Percentiles rank a stretch among this genome's conserved stretches.
Conservation (phyloP, 2,888 invertebrate species). For the Nomada fabriciana region DNA sequence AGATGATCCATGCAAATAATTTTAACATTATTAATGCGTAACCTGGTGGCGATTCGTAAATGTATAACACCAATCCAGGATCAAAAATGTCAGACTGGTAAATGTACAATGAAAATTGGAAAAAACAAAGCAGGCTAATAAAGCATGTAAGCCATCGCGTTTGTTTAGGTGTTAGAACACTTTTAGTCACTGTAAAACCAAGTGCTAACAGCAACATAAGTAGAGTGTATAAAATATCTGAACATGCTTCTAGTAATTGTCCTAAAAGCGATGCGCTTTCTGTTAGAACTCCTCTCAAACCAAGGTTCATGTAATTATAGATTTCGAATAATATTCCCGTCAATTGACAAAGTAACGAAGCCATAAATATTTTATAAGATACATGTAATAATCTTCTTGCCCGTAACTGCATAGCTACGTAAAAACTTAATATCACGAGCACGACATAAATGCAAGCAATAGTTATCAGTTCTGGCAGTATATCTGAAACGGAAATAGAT, state of each 20-base stretch:
- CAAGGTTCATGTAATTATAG: constrained; percentile 91
- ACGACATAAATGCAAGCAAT: constrained; percentile 91
- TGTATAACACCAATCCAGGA: constrained; percentile 94
- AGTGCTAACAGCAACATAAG: constrained; percentile 93
- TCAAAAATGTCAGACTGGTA: constrained; percentile 95
- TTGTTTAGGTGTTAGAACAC: constrained; percentile 89
- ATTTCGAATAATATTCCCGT: constrained; percentile 89
- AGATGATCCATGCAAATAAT: constrained; percentile 93
- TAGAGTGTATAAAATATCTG: constrained; percentile 91
- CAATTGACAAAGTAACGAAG: constrained; percentile 90
- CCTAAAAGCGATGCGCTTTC: constrained; percentile 85
- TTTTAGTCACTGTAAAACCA: constrained; percentile 96
- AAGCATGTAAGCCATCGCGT: constrained; percentile 92
- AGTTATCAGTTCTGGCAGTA: constrained; percentile 92
- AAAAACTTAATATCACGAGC: constrained; percentile 89
- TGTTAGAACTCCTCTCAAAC: constrained; percentile 89
- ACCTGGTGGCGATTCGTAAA: constrained; percentile 96
- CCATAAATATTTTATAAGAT: constrained; percentile 94
- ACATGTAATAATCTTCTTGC: constrained; percentile 93
- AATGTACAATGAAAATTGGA: constrained; percentile 91
- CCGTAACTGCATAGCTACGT: constrained; percentile 91
- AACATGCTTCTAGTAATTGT: constrained; percentile 89
- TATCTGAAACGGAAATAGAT: constrained; percentile 87
- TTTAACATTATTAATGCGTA: constrained; percentile 92
- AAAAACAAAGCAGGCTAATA: constrained; percentile 90